Evolutionary conservation across 2,888 invertebrate species (phyloP).

Genomic region (Eubasilissa splendida): DNA sequence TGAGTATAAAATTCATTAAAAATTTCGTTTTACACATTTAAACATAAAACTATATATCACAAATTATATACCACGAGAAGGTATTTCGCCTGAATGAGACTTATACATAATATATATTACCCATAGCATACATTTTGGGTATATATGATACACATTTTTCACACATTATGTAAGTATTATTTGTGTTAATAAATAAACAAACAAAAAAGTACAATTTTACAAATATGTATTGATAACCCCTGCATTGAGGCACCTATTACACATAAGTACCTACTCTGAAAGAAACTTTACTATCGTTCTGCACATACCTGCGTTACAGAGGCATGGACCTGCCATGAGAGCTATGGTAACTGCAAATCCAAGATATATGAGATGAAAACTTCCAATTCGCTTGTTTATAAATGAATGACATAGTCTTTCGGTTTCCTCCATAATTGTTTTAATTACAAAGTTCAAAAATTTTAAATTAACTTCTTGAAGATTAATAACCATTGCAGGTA

Average conservation of each 20-base stretch:
- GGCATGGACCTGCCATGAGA: slow-evolving; percentile 41
- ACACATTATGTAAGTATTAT: too few species aligned
- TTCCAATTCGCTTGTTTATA: slow-evolving; percentile 10
- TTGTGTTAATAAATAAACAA: too few species aligned
- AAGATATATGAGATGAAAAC: slow-evolving; percentile 23
- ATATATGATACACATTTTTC: too few species aligned
- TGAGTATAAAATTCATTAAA: too few species aligned
- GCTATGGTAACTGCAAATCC: slow-evolving; percentile 47
- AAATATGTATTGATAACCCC: not conserved
- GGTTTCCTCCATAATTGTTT: slow-evolving; percentile 50
- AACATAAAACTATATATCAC: too few species aligned
- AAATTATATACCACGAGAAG: too few species aligned
- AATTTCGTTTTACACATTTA: too few species aligned
- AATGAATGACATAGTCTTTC: slow-evolving; percentile 39
- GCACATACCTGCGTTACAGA: slow-evolving; percentile 48
- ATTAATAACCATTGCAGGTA: slow-evolving; percentile 40
- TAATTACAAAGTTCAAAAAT: slow-evolving; percentile 25
- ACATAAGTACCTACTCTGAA: slow-evolving; percentile 9
- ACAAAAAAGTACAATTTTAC: too few species aligned
- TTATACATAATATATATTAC: too few species aligned
- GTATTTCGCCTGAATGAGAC: too few species aligned
- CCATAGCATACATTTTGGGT: too few species aligned
- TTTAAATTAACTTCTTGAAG: slow-evolving; percentile 17
- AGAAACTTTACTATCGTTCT: not conserved
- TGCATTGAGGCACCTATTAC: not conserved